A percentile compares a stretch with the other conserved stretches of the same genome.
Conservation (phyloP, 2,888 invertebrate genomes). For the Folsomia manolachei region DNA sequence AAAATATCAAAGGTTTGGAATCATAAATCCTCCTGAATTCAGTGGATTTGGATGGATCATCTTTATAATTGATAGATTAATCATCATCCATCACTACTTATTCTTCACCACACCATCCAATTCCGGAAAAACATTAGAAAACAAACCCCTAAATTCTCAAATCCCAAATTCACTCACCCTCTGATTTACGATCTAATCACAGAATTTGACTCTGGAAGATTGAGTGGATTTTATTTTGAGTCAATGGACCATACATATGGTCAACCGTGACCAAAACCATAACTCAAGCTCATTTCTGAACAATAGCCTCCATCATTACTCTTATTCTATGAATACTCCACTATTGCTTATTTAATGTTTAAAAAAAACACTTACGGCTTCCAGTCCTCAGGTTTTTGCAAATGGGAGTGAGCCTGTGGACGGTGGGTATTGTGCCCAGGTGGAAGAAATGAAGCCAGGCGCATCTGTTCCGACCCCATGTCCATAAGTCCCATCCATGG, state of each 20-base stretch:
- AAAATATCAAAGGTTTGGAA: background rate
- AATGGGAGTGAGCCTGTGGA: background rate
- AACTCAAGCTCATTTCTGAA: too few relatives aligned
- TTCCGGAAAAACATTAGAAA: too few relatives aligned
- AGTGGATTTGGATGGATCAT: background rate
- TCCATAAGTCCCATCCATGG: background rate
- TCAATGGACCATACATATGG: background rate
- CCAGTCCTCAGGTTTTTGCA: background rate
- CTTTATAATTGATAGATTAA: background rate
- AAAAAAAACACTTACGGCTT: background rate
- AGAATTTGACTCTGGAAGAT: too few relatives aligned
- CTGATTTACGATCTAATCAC: too few relatives aligned
- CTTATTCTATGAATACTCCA: background rate
- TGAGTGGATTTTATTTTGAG: background rate
- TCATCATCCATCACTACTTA: background rate
- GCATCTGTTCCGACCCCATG: background rate
- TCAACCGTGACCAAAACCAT: background rate
- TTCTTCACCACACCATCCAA: background rate
- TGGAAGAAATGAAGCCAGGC: background rate
- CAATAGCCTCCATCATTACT: background rate
- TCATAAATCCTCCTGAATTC: background rate
- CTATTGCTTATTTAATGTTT: too few relatives aligned
- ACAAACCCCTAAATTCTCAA: too few relatives aligned
- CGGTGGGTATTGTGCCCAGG: background rate
- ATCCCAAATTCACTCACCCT: too few relatives aligned